These are phyloP conservation scores for Diadema setosum DNA, from an alignment of 35 echinoderm and acorn worm species.

Conservation along the genomic window DNA sequence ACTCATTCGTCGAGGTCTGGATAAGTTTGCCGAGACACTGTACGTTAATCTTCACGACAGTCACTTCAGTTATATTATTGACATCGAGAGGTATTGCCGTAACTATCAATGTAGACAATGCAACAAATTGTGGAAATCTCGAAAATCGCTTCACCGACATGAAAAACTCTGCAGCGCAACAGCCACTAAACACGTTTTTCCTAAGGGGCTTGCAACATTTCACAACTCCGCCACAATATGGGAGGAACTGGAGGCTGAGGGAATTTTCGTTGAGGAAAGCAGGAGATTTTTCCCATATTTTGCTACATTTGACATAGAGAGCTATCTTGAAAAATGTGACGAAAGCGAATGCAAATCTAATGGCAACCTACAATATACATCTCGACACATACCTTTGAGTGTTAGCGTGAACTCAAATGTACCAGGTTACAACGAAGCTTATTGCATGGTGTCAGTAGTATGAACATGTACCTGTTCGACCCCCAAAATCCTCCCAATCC, in stretches of 20 bases:
- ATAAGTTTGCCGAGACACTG: slow-evolving; percentile 6
- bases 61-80: slow-evolving; percentile 58
- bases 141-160: background rate
- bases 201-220: background rate
- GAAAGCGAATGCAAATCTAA: background rate
- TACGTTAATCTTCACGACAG: slow-evolving; percentile 27
- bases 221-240: background rate
- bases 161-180: background rate
- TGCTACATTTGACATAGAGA: slow-evolving; percentile 37
- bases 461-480: too few species aligned
- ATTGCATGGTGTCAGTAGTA: background rate
- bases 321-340: background rate
- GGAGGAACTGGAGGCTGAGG: background rate
- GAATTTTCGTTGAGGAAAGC: background rate
- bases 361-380: background rate
- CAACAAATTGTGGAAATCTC: background rate
- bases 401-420: background rate
- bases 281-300: background rate
- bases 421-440: background rate
- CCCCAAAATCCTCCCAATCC: too few species aligned
- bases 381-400: background rate
- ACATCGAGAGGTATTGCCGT: slow-evolving; percentile 32
- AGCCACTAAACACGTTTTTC: slow-evolving; percentile 12
- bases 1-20: slow-evolving; percentile 15
- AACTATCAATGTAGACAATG: slow-evolving; percentile 16